Conservation (phyloP, 2,797 vertebrate species). For the Phataginus tetradactyla region DNA sequence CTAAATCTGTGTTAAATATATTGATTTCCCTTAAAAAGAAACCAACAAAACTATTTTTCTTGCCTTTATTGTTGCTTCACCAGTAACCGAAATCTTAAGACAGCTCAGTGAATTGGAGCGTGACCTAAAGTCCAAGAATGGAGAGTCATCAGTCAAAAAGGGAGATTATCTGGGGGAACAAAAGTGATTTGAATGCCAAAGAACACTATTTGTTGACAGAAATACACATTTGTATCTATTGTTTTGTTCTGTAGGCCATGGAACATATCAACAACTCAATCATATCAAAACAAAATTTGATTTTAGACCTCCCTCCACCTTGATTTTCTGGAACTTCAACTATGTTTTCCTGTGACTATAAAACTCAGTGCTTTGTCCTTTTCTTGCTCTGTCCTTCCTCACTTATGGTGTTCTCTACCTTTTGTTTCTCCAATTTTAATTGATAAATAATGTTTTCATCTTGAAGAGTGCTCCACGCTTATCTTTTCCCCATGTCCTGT, state of each 20-base stretch:
- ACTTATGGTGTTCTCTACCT: constrained; percentile 56
- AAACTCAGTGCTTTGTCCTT: background rate
- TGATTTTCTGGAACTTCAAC: constrained; percentile 46
- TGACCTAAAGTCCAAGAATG: constrained; percentile 58
- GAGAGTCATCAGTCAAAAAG: constrained; percentile 53
- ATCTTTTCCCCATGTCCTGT: background rate
- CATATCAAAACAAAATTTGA: constrained; percentile 46
- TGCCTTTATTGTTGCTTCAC: constrained; percentile 40
- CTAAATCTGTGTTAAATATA: background rate
- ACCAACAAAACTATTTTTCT: constrained; percentile 54
- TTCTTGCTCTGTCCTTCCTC: background rate
- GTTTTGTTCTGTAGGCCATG: constrained; percentile 28
- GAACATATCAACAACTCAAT: constrained; percentile 13
- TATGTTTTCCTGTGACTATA: constrained; percentile 12
- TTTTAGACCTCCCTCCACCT: constrained; percentile 26
- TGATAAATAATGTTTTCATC: background rate
- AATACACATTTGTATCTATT: background rate
- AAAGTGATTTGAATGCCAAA: constrained; percentile 53
- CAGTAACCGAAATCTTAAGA: constrained; percentile 50
- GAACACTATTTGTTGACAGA: constrained; percentile 45
- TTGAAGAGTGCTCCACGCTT: background rate
- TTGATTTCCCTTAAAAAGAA: background rate
- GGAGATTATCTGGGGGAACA: constrained; percentile 51
- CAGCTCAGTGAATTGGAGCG: constrained; percentile 45
- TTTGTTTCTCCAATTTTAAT: background rate